Evolutionary conservation across 2,797 vertebrate species (phyloP), one percentile per base, ranked within the genome.

Genomic region (Cheirogaleus major): DNA sequence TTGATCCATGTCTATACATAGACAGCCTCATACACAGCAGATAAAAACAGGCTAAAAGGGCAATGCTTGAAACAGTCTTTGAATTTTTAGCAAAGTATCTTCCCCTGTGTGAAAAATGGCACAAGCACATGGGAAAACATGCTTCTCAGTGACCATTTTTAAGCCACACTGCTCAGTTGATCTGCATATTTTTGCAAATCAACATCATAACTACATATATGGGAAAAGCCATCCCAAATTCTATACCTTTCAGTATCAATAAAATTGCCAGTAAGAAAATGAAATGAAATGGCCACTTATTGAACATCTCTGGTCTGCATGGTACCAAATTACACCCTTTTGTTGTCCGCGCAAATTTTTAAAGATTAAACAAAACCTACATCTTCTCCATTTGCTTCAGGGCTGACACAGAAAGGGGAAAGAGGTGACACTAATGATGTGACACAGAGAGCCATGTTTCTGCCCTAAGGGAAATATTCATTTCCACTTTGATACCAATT

Each of bases 321-420:
- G 30, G 5, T 63, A 45, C 14, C 13, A 38, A 1, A 22, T 73
- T 57, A 25, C 0, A 67, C 20, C 38, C 12, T 80, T 63, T 61
- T 23, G 27, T 73, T 38, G 41, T 86, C 25, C 50, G 38, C 4
- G 45, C 9, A 78, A 22, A 38, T 8, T 75, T 75, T 87, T 93
- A 38, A 95, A 92, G n/a, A 73, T 57, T 73, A 72, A 96, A 57
- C 32, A 87, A 25, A 92, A 95, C 55, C 32, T 57, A 50, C 3
- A 73, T 80, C 27, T 84, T 59, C 55, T 72, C 17, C 8, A 6
- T 17, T 81, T 7, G 63, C 6, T 52, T 82, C 65, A 45, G 67
- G 13, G 22, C 3, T 85, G 30, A 13, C 14, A 41, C 18, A 14
- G 38, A 65, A 50, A 75, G n/a, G 6, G 22, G 17, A 27, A 50